Base-by-base conservation (phyloP, 2,888 invertebrate species). In the Rhorus exstirpatorius region DNA sequence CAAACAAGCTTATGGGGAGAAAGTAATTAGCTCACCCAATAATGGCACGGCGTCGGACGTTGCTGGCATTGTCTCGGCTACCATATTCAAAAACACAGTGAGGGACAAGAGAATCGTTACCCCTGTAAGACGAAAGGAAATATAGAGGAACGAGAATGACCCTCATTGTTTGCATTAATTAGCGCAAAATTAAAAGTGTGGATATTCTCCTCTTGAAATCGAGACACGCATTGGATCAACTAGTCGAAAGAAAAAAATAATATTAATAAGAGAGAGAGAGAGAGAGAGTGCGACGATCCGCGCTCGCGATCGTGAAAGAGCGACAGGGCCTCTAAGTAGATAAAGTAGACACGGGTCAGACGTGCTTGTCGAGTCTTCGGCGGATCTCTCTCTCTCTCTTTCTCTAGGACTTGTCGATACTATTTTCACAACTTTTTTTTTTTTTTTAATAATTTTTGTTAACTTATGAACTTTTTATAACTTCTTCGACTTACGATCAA, bases 81-180 rank as follows among this genome's bases (percentile, higher is more conserved):
- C 98, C 97, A 99, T 98, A 94, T 99, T 98, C 93, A 99, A 96
- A 95, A 99, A 99, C 94, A 99, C 99, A 94, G 99, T 99, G 94
- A 99, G 95, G 91, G 99, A 99, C 93, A 99, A 96, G 91, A 99
- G 95, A 94, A 99, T 99, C 91, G 99, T 99, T 88, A 99, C 98
- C 94, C 98, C 98, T 98, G 94, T 83, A 94, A 93, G 88, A 14
- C 58, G n/a, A 79, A 58, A 41, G 51, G 8, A 58, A 44, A 51
- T n/a, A 61, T 51, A 67, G 46, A 91, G 89, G 91, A 26, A 68
- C 71, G 77, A 53, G 51, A 68, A 70, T 63, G 70, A 70, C 82
- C 79, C 80, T 85, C 76, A 80, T 87, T 85, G 81, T 84, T 80
- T 71, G 72, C 77, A 85, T 85, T 87, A 86, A 88, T 88, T 87